Percentiles rank a stretch among this genome's conserved stretches.
Evolutionary conservation across 2,888 invertebrate species (phyloP).

Genomic region (Eupithecia vulgata): DNA sequence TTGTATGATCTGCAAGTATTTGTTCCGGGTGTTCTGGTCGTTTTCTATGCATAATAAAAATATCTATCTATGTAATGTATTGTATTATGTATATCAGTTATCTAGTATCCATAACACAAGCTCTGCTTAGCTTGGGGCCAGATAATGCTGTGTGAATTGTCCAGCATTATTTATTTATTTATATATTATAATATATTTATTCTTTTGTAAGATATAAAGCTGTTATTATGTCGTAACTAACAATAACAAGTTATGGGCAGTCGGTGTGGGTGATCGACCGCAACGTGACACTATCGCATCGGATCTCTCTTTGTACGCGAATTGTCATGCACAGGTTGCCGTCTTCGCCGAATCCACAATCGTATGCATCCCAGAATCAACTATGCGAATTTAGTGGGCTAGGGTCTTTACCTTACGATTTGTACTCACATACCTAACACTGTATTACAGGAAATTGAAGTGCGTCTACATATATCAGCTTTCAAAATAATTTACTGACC

Average conservation of each 20-base stretch:
- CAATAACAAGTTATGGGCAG: conserved; percentile 44
- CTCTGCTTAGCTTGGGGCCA: too few relatives aligned
- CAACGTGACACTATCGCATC: conserved; percentile 76
- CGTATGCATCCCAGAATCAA: conserved; percentile 58
- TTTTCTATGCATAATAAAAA: too few relatives aligned
- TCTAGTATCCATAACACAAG: too few relatives aligned
- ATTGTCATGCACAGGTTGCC: conserved; percentile 71
- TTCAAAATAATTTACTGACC: neutral
- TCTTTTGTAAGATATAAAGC: conserved; percentile 12
- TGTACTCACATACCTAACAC: neutral
- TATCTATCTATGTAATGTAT: too few relatives aligned
- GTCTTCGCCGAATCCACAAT: conserved; percentile 76
- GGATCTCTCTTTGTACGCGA: conserved; percentile 76
- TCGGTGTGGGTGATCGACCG: conserved; percentile 73
- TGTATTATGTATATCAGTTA: too few relatives aligned
- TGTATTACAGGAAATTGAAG: neutral
- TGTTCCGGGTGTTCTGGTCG: too few relatives aligned
- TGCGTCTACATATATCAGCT: neutral
- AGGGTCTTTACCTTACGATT: conserved; percentile 1
- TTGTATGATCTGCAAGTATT: too few relatives aligned
- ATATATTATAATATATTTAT: too few relatives aligned
- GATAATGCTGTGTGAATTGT: neutral
- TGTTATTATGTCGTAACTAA: conserved; percentile 35
- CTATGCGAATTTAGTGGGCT: conserved; percentile 52
- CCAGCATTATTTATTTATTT: too few relatives aligned